Percentiles rank a stretch among this genome's conserved stretches.
Conservation (phyloP, 1,140 invertebrate genomes). For the Nixonia krombeini region DNA sequence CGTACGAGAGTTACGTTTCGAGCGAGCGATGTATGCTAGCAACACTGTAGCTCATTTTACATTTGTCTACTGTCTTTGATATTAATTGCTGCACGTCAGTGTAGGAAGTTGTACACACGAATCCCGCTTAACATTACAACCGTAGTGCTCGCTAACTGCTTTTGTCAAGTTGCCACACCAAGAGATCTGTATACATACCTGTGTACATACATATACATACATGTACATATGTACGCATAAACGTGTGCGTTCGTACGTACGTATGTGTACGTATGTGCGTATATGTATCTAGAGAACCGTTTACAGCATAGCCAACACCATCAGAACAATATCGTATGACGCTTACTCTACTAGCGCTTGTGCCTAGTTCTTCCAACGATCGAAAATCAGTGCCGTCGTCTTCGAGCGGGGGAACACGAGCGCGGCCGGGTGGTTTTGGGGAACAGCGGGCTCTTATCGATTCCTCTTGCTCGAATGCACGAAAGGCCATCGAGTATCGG, state of each 20-base stretch:
- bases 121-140: conserved; percentile 36
- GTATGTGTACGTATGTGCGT: too few relatives aligned
- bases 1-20: too few relatives aligned
- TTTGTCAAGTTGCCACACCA: conserved; percentile 40
- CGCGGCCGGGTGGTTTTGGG: conserved; percentile 10
- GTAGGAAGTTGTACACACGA: conserved; percentile 42
- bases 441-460: conserved; percentile 6
- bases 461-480: conserved; percentile 6
- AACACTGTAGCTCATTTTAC: conserved; percentile 3
- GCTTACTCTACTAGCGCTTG: conserved; percentile 46
- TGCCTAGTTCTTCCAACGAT: conserved; percentile 44
- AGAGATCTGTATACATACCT: too few relatives aligned
- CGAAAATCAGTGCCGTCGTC: conserved; percentile 23
- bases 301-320: conserved; percentile 34
- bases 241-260: too few relatives aligned
- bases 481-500: too few relatives aligned
- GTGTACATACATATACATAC: too few relatives aligned
- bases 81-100: conserved; percentile 46
- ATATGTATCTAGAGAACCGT: conserved; percentile 35
- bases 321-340: conserved; percentile 40
- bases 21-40: not conserved
- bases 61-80: conserved; percentile 17
- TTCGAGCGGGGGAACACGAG: conserved; percentile 14
- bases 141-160: conserved; percentile 51
- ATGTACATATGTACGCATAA: too few relatives aligned